These are phyloP conservation scores for Akabosia matsudoensis DNA, from an alignment of 1,140 invertebrate species.

Conservation along the genomic window DNA sequence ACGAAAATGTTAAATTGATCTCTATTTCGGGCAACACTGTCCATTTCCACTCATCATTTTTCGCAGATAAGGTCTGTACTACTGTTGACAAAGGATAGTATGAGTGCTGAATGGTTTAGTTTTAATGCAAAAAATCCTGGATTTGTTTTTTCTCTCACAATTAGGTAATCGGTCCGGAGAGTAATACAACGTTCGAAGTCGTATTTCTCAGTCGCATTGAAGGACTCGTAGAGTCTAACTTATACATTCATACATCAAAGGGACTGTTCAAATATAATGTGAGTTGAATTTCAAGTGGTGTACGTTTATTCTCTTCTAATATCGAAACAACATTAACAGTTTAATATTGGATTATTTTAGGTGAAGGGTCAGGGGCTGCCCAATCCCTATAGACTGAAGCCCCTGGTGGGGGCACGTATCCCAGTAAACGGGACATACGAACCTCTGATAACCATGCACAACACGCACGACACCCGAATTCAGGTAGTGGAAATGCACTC, in stretches of 20 bases:
- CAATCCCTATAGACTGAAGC: slow-evolving; percentile 82
- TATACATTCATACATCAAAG: slow-evolving; percentile 90
- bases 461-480: slow-evolving; percentile 80
- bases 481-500: slow-evolving; percentile 65
- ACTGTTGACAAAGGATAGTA: too few relatives aligned
- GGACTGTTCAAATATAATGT: slow-evolving; percentile 78
- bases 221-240: slow-evolving; percentile 78
- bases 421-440: slow-evolving; percentile 88
- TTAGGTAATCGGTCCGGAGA: slow-evolving; percentile 76
- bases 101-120: too few relatives aligned
- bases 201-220: slow-evolving; percentile 88
- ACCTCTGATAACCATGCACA: slow-evolving; percentile 86
- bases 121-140: background rate
- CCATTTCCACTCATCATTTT: slow-evolving; percentile 89
- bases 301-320: too few relatives aligned
- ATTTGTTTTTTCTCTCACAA: slow-evolving; percentile 49
- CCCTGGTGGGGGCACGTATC: slow-evolving; percentile 81
- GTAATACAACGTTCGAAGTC: slow-evolving; percentile 92
- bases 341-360: slow-evolving; percentile 53
- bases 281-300: slow-evolving; percentile 48
- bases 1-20: slow-evolving; percentile 73
- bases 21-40: slow-evolving; percentile 82
- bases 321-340: too few relatives aligned
- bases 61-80: slow-evolving; percentile 70
- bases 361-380: slow-evolving; percentile 74